Conservation (phyloP, 2,888 invertebrate genomes). For the Orthosia gracilis region DNA sequence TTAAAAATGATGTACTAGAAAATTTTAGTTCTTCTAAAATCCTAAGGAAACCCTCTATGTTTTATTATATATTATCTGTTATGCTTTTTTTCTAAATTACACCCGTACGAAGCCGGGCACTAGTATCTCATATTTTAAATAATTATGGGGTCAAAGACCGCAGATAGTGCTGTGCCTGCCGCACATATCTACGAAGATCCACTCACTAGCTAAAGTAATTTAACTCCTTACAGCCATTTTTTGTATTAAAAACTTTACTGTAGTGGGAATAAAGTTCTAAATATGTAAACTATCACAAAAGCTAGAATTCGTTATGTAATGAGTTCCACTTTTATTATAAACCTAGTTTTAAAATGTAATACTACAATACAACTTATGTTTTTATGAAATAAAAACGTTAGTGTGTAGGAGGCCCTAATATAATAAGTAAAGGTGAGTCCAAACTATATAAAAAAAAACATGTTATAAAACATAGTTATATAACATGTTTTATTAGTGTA, state of each 20-base stretch:
- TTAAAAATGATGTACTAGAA: no score
- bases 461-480: no score
- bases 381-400: conserved; percentile 31
- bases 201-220: neutral
- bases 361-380: conserved; percentile 22
- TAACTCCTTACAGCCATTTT: neutral
- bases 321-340: neutral
- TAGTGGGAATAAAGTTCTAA: neutral
- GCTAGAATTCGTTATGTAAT: neutral
- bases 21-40: no score
- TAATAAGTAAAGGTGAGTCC: neutral
- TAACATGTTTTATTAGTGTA: no score
- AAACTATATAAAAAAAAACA: no score
- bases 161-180: neutral
- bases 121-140: neutral
- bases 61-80: no score
- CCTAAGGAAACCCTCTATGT: no score
- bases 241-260: neutral
- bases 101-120: no score
- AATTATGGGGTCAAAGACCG: neutral
- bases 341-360: neutral
- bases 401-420: conserved; percentile 3
- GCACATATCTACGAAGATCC: neutral
- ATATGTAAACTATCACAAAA: neutral
- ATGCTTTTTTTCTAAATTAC: no score